Conservation (phyloP, 2,113 vertebrate genomes). For the Phaethornis superciliosus region DNA sequence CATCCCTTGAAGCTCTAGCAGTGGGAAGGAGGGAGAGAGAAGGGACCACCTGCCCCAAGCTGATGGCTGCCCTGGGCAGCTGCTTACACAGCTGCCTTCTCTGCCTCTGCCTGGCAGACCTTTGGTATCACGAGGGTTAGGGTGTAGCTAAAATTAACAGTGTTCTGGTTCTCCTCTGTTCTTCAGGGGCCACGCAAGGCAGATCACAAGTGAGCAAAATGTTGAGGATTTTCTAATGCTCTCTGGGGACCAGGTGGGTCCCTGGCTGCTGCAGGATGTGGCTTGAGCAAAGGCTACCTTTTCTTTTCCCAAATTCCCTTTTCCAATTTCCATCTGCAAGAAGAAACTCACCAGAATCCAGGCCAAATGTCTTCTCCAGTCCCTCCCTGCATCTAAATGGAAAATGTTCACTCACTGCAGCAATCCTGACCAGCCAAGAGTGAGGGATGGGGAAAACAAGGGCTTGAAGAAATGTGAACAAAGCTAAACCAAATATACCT, state of each 20-base stretch:
- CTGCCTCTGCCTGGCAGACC: background rate
- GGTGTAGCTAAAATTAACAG: background rate
- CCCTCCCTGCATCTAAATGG: slow-evolving; percentile 7
- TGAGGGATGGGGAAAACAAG: background rate
- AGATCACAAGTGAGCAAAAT: background rate
- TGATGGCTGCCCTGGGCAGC: background rate
- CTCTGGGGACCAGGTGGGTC: slow-evolving; percentile 45
- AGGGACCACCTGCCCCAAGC: background rate
- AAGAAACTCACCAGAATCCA: background rate
- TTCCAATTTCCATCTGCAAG: background rate
- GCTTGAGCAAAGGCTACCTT: slow-evolving; percentile 30
- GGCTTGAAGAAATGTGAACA: background rate
- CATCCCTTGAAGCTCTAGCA: background rate
- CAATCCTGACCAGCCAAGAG: background rate
- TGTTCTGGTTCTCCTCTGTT: background rate
- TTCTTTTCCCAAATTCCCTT: slow-evolving; percentile 24
- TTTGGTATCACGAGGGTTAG: background rate
- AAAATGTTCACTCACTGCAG: background rate
- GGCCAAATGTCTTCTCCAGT: slow-evolving; percentile 23
- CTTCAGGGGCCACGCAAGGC: background rate
- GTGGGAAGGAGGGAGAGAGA: background rate
- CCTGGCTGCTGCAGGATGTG: slow-evolving; percentile 13
- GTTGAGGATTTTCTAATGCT: background rate
- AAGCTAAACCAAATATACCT: background rate
- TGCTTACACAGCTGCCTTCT: background rate